Base-by-base conservation (phyloP, 1,140 invertebrate genomes). In the Stegodyphus dumicola region DNA sequence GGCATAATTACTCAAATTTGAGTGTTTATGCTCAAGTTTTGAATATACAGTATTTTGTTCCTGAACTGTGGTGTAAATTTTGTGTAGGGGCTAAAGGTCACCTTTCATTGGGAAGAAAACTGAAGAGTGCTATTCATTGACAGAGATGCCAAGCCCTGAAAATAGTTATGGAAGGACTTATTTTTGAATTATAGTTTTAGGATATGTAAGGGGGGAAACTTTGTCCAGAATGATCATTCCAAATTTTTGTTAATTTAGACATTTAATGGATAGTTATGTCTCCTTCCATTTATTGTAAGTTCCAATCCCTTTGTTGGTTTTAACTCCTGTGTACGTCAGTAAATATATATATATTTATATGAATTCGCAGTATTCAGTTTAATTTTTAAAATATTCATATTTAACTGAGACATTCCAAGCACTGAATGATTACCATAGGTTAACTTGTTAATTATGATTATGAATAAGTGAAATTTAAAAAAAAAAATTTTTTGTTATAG, bases 1-100 rank as follows among this genome's bases (percentile, higher is more conserved):
- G 18, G 81, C 71, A 77, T 52, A 85, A 85, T 17, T 77, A 69
- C 81, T 85, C 65, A 11, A 11, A 33, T 33, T 66, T 71, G 70
- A 83, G 74, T 69, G 17, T 77, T 69, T 85, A 76, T 70, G 64
- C 52, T 69, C 65, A 49, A 51, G 70, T 66, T 83, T 65, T 64
- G 49, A 70, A 71, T 65, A 69, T 67, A 67, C 74, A 85, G 52
- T 69, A 77, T 85, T 85, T 85, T 85, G 74, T 85, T 85, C 81
- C 73, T 76, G 64, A 85, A 17, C 81, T 85, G 81, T 76, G 74
- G 73, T 76, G 81, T 76, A 85, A 60, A 85, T 49, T 54, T 83
- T 75, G 53, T 76, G 81, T 77, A 77, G 70, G 80, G 80, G 33
- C 54, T 66, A 73, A 83, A 75, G 81, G 74, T 85, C 81, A 76